Base-by-base conservation (phyloP, 2,113 vertebrate species). In the Ancistrus triradiatus region DNA sequence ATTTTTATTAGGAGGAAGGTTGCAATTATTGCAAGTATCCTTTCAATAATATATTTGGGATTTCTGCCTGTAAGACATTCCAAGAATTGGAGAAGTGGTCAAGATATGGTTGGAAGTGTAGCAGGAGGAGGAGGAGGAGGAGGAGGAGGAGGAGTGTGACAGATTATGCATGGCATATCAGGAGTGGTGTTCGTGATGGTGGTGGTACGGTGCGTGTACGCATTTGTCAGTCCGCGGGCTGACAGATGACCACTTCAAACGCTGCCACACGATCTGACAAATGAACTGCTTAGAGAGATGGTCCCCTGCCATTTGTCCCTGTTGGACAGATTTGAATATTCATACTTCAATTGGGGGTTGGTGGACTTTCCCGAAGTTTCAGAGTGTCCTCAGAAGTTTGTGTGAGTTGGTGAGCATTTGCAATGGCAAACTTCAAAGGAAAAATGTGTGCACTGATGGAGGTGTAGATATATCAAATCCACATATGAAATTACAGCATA, bases 311-410 rank as follows among this genome's bases (percentile, higher is more conserved):
- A 66, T 71, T 70, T 76, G 74, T 63, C 57, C n/a, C 8, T 52
- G 42, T 55, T 38, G 59, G 56, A 47, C 31, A 4, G 60, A 75
- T 67, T 62, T 55, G 70, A 84, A 79, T 82, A 82, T 81, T 84
- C 69, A 80, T 78, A 44, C 8, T 58, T 58, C 22, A 14, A 3
- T 35, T 35, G 22, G 42, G 24, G 50, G 66, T 31, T 7, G 27
- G 27, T 31, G 27, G 27, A 3, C 3, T 31, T 31, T 7, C 7
- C 27, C 27, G 27, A 31, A 31, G 27, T 72, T 35, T 71, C 38
- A 19, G 51, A 25, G 18, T 38, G 3, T 17, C 24, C 55, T 37
- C 56, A 35, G 43, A 43, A 33, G 27, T 22, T 28, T 50, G 35
- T 37, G 3, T 37, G 35, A n/a, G n/a, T n/a, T n/a, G n/a, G 38